A percentile compares a stretch with the other conserved stretches of the same genome.
Conservation (phyloP, 2,888 invertebrate genomes). For the Agrotis ipsilon region DNA sequence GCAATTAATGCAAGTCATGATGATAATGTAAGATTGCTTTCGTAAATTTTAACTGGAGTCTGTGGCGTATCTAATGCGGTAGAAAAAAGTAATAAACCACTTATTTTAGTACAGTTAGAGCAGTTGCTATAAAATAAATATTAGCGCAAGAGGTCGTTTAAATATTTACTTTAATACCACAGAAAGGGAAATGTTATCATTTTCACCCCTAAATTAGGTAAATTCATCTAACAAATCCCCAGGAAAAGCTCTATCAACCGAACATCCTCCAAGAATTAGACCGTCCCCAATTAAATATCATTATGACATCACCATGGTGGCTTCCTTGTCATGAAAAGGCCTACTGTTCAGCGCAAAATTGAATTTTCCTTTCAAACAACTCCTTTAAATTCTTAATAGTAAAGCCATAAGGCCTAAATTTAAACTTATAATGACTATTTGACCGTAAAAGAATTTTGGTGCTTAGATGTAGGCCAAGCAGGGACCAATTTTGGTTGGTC, state of each 20-base stretch:
- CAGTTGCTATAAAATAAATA: slow-evolving; percentile 4
- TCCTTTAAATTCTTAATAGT: slow-evolving; percentile 58
- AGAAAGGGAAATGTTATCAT: slow-evolving; percentile 6
- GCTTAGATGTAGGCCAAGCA: slow-evolving; percentile 77
- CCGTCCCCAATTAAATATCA: slow-evolving; percentile 80
- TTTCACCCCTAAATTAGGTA: slow-evolving; percentile 18
- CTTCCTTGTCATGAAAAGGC: slow-evolving; percentile 61
- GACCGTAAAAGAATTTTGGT: slow-evolving; percentile 74
- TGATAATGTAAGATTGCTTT: not conserved
- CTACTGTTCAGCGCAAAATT: slow-evolving; percentile 53
- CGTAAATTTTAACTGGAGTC: not conserved
- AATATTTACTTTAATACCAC: slow-evolving; percentile 17
- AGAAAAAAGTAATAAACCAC: not conserved
- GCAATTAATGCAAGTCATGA: not conserved
- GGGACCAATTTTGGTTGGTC: slow-evolving; percentile 72
- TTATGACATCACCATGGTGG: slow-evolving; percentile 71
- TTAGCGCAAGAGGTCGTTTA: not conserved
- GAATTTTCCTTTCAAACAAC: slow-evolving; percentile 30
- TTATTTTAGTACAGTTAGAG: not conserved
- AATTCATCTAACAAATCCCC: slow-evolving; percentile 14
- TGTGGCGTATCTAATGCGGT: not conserved
- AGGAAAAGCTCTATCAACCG: slow-evolving; percentile 47
- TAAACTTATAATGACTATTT: slow-evolving; percentile 72
- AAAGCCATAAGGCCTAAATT: slow-evolving; percentile 74
- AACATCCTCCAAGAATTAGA: slow-evolving; percentile 67